A percentile compares a stretch with the other conserved stretches of the same genome.
Evolutionary conservation across 92 coral and sea anemone genomes (phyloP).

Genomic region (Isaurus tuberculatus): DNA sequence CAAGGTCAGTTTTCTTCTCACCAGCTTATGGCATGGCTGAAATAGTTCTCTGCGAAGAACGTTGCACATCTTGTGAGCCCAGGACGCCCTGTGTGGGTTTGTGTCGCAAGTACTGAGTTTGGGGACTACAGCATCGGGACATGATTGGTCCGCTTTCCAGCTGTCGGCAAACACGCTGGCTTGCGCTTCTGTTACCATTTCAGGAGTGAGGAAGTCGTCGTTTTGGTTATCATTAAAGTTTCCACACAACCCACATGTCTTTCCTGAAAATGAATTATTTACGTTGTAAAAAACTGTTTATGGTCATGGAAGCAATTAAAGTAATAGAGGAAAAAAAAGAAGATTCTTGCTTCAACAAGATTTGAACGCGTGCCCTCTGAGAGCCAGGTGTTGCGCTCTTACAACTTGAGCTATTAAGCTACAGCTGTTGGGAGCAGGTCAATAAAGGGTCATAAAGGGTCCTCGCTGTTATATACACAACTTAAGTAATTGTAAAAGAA

Average conservation of each 20-base stretch:
- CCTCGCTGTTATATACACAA: too few relatives aligned
- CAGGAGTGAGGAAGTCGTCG: constrained; percentile 91
- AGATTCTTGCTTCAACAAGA: too few relatives aligned
- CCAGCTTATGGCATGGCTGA: constrained; percentile 82
- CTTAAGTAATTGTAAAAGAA: too few relatives aligned
- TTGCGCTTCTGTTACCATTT: constrained; percentile 81
- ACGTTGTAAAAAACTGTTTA: background rate
- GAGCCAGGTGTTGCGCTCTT: too few relatives aligned
- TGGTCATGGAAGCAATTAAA: too few relatives aligned
- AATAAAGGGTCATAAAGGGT: too few relatives aligned
- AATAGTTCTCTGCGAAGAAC: constrained; percentile 81
- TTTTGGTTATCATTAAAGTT: constrained; percentile 85
- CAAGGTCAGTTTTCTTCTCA: constrained; percentile 50
- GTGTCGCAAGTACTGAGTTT: constrained; percentile 74
- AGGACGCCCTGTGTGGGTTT: constrained; percentile 83
- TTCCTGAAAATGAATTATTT: constrained; percentile 43
- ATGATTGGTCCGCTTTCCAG: constrained; percentile 86
- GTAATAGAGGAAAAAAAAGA: too few relatives aligned
- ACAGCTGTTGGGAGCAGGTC: too few relatives aligned
- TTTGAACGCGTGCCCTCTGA: too few relatives aligned
- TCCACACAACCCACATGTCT: constrained; percentile 90
- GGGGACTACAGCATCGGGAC: constrained; percentile 80
- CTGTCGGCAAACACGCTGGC: constrained; percentile 88
- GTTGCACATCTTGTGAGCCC: constrained; percentile 98
- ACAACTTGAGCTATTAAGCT: too few relatives aligned